Base-by-base conservation (phyloP, 1,140 invertebrate species). In the Lucilia sericata region DNA sequence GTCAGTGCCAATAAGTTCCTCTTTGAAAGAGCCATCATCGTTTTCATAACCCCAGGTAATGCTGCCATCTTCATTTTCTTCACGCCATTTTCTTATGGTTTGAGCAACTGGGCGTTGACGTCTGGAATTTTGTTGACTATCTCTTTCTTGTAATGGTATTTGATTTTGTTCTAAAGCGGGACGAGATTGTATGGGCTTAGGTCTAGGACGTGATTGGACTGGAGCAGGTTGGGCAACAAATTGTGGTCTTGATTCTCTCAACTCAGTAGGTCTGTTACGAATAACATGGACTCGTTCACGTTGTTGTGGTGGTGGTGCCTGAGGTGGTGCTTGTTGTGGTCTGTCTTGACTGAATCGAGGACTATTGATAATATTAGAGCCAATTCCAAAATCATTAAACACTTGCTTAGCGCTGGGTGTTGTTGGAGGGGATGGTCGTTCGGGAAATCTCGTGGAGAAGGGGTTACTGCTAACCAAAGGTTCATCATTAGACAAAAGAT, bases 41-140 rank as follows among this genome's bases (percentile, higher is more conserved):
- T 96, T 96, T 92, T 96, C 96, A 88, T 95, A 96, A 78, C 96
- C 96, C 96, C 96, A 97, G 0, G 95, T 95, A 83, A 96, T 96
- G 85, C 94, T 96, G 8, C 96, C 96, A 86, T 96, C 96, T 60
- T 94, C 92, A 87, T 96, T 96, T 87, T 96, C 96, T 82, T 96
- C 95, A 74, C 95, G 93, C 91, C 94, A 97, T 92, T 94, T 94
- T 55, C 94, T 92, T 78, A 94, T 92, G 85, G 95, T 95, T 92
- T 96, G 95, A 17, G 94, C 94, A 1, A 95, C 94, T 2, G 95
- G 89, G n/a, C 87, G 86, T 47, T 87, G 86, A 0, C 88, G 87
- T 19, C 87, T 88, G 85, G 90, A 86, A 81, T 87, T 86, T 47
- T 85, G 86, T 65, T 85, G 85, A 1, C 85, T 85, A 1, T 88